Evolutionary conservation across 2,113 vertebrate species (phyloP), one percentile per base, ranked within the genome.

Genomic region (Trichomycterus rosablanca): DNA sequence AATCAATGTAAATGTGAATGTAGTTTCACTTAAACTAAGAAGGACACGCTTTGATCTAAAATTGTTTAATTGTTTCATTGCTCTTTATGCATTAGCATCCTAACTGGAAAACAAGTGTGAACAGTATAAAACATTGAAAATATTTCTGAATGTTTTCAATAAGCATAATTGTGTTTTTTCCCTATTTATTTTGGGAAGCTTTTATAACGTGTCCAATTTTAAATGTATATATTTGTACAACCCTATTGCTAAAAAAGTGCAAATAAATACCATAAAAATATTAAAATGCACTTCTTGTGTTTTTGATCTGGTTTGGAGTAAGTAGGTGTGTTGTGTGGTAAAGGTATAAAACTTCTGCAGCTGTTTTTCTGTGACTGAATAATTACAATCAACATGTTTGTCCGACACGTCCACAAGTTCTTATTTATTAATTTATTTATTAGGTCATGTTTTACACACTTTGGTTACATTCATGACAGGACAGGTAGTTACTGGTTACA

Each of bases 141-240:
- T 78, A 67, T 82, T 65, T 63, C 55, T 55, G 68, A 72, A 68
- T 80, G 76, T 85, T 85, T 85, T 88, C 72, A 32, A 79, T 83
- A 74, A 74, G 73, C 71, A 67, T 75, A 66, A 78, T 59, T 45
- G 73, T 69, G 19, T 15, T 9, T 76, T 82, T 83, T 86, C 84
- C 85, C 85, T 80, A 69, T 84, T 87, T 74, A 76, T 76, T 86
- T 80, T 77, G 86, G 85, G 84, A 88, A 81, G 68, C 67, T 56
- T 52, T 71, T 42, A 12, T 66, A 7, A 58, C 24, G 40, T 80
- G 32, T 75, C 3, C 23, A n/a, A n/a, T 52, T 74, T 73, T 70
- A 50, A 42, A 80, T 67, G 30, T 81, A 74, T 59, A 58, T 81
- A 80, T 88, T 84, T 88, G 77, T 85, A 82, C 67, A 76, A 74